phyloP scores from a whole-genome alignment of 2,797 vertebrate species.

The Amblyraja radiata region DNA sequence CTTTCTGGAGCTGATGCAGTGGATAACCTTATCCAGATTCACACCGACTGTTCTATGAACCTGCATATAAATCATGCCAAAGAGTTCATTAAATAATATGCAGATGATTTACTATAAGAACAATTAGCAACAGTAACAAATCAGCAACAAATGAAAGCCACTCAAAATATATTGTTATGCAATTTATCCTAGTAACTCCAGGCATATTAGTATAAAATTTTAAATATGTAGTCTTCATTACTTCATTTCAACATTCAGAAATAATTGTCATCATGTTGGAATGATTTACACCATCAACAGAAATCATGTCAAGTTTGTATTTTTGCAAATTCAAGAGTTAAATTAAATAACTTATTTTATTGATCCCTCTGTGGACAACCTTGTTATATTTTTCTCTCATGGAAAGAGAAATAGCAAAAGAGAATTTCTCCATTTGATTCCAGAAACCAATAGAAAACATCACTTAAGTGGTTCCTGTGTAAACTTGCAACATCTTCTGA shows the following conservation, averaged over 20 bases:
- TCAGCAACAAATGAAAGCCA: background rate
- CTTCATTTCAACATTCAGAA: background rate
- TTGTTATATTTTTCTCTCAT: background rate
- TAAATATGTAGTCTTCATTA: background rate
- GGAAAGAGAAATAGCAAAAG: background rate
- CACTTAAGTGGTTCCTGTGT: background rate
- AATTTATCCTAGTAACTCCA: background rate
- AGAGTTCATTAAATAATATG: background rate
- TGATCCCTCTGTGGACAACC: background rate
- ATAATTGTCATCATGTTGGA: background rate
- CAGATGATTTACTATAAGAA: background rate
- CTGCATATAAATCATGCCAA: constrained; percentile 52
- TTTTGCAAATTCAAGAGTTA: background rate
- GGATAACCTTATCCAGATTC: constrained; percentile 68
- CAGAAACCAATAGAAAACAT: background rate
- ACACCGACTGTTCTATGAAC: constrained; percentile 71
- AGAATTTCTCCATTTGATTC: background rate
- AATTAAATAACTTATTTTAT: background rate
- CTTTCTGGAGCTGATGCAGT: constrained; percentile 64
- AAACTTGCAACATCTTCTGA: background rate
- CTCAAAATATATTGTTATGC: background rate
- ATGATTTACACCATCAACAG: background rate
- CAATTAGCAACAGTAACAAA: background rate
- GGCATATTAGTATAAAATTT: background rate
- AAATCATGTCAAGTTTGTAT: background rate